Percentiles rank a stretch among this genome's conserved stretches.
Conservation (phyloP, 2,113 vertebrate species). For the Tyto alba region DNA sequence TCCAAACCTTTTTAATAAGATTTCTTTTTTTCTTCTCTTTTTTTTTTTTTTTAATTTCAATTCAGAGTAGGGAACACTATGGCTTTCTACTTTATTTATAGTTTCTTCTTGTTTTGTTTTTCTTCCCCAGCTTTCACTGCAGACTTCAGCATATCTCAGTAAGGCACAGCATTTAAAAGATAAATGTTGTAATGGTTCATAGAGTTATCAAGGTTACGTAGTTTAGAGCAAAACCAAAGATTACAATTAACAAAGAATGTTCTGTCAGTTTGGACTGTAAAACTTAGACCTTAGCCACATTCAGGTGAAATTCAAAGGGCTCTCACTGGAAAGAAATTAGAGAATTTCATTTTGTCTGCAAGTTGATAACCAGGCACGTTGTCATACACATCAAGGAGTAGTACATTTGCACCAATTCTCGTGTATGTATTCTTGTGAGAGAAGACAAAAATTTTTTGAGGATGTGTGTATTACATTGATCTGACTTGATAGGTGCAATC, state of each 20-base stretch:
- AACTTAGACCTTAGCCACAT: not conserved
- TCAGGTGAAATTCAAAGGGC: not conserved
- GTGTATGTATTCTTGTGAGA: not conserved
- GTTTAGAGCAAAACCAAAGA: not conserved
- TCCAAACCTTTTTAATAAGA: not conserved
- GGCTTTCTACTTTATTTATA: not conserved
- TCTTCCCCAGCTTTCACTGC: not conserved
- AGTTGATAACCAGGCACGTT: not conserved
- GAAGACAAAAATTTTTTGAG: not conserved
- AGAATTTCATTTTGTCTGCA: not conserved
- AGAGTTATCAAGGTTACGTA: not conserved
- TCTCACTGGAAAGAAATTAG: not conserved
- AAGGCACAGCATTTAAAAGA: not conserved
- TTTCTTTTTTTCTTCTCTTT: not conserved
- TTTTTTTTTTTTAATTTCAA: rapidly evolving
- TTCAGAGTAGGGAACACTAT: not conserved
- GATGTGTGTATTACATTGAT: not conserved
- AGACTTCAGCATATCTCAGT: not conserved
- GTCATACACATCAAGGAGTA: not conserved
- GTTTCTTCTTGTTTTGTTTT: not conserved
- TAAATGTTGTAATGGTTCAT: not conserved
- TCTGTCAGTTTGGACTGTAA: not conserved
- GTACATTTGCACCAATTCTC: not conserved
- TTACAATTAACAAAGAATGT: not conserved
- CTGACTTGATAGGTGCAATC: not conserved